Conservation (phyloP, 2,797 vertebrate genomes). For the Rhinella marina region DNA sequence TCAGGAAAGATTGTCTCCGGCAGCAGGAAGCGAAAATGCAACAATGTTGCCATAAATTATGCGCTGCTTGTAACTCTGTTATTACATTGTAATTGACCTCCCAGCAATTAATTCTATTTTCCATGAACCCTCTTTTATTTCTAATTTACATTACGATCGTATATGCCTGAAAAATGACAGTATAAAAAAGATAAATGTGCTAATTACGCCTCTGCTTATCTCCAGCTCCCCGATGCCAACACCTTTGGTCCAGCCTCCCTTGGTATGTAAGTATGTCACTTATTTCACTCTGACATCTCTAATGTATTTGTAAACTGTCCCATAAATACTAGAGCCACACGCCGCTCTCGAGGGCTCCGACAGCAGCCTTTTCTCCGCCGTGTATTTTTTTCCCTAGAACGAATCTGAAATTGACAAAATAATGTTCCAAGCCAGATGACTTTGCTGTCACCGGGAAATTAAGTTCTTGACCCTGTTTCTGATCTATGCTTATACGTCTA, state of each 20-base stretch:
- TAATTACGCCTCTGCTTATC: conserved; percentile 99
- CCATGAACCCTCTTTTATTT: conserved; percentile 99
- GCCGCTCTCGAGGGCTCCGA: conserved; percentile 92
- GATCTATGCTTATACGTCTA: conserved; percentile 98
- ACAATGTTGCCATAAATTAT: conserved; percentile 97
- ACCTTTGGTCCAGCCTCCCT: conserved; percentile 90
- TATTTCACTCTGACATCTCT: conserved; percentile 99
- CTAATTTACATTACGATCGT: conserved; percentile 99
- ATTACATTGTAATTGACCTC: conserved; percentile 97
- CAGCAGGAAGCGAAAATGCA: conserved; percentile 85
- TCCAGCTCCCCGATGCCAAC: conserved; percentile 88
- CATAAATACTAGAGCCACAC: conserved; percentile 99
- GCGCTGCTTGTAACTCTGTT: conserved; percentile 92
- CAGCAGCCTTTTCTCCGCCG: conserved; percentile 79
- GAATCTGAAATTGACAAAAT: conserved; percentile 92
- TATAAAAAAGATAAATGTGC: conserved; percentile 99
- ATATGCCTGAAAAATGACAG: conserved; percentile 99
- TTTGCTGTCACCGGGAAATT: conserved; percentile 98
- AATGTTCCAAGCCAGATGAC: conserved; percentile 97
- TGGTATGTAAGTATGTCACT: conserved; percentile 97
- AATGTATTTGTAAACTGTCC: conserved; percentile 99
- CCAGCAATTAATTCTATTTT: conserved; percentile 99
- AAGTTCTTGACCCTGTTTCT: conserved; percentile 98
- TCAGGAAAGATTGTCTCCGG: conserved; percentile 82
- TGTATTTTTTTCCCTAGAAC: conserved; percentile 83